Base-by-base conservation (phyloP, 2,797 vertebrate species). In the Poecile montanus region DNA sequence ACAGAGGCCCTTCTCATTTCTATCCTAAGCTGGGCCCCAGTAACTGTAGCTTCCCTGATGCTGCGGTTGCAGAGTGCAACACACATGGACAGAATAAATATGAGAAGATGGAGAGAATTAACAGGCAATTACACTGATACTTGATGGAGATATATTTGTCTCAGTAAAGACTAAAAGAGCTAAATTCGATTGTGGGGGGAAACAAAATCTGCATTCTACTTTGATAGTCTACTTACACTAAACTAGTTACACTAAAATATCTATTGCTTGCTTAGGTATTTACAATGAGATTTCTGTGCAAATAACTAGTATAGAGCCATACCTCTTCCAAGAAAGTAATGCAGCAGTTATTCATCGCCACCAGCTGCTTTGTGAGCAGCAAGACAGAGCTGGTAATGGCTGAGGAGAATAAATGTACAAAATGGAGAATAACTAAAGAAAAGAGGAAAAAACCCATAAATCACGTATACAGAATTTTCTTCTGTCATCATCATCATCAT, bases 261-360 rank as follows among this genome's bases (percentile, higher is more conserved):
- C 79, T 87, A 45, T 66, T 2, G 5, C 50, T 89, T 78, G 36
- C 44, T 78, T 38, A 79, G 36, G 23, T 72, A 30, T 83, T 93
- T 88, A 53, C 20, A 21, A 6, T 48, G 79, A 68, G 75, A 65
- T 85, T 82, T 82, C 42, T 68, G 54, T 82, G 72, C 34, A 72
- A 51, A 58, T 88, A 71, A 54, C 54, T 56, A 9, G 62, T 26
- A 18, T 27, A 53, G 60, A 60, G 71, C 57, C 45, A 21, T 34
- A 61, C 21, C 36, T 81, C 58, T 85, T 75, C 76, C 1, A 12
- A 83, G 38, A 44, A 90, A 83, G 56, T 90, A 79, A 72, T 1
- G 11, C 44, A 65, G 86, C 53, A 44, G n/a, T 85, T 93, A 75
- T 78, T 76, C 83, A 82, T 75, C 63, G 92, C 68, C 91, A 88